These are phyloP conservation scores for Zaprionus vittiger DNA, from an alignment of 1,140 invertebrate species.

Conservation along the genomic window DNA sequence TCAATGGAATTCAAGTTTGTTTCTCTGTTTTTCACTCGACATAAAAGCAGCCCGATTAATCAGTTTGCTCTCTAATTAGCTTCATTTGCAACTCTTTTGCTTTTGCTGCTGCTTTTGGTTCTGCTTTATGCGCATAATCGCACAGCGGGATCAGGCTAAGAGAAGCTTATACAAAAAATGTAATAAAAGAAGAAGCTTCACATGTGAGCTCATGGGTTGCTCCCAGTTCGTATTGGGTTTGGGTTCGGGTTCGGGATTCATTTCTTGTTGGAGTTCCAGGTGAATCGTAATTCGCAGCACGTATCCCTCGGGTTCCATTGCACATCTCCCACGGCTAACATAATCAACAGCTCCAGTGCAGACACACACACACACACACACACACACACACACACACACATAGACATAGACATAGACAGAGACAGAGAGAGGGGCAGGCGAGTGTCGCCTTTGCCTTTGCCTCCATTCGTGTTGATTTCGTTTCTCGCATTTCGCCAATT, in stretches of 20 bases:
- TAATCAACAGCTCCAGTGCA: constrained; percentile 38
- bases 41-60: neutral
- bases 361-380: constrained; percentile 8
- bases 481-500: constrained; percentile 63
- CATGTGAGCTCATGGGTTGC: neutral
- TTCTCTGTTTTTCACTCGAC: neutral
- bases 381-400: constrained; percentile 3
- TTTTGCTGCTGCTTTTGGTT: too few relatives aligned
- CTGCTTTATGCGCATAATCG: neutral
- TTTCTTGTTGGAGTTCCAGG: constrained; percentile 1
- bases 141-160: neutral
- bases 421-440: neutral
- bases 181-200: neutral
- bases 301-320: constrained; percentile 43
- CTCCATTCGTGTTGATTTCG: constrained; percentile 53
- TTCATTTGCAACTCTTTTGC: neutral
- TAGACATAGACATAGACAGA: neutral
- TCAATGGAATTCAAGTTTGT: neutral
- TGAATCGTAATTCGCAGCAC: constrained; percentile 34
- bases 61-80: neutral
- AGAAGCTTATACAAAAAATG: neutral
- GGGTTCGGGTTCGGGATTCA: neutral
- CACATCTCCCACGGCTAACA: constrained; percentile 47
- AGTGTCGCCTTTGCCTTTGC: constrained; percentile 30
- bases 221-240: neutral